Conservation (phyloP, 2,113 vertebrate species). For the Ctenomys sociabilis region DNA sequence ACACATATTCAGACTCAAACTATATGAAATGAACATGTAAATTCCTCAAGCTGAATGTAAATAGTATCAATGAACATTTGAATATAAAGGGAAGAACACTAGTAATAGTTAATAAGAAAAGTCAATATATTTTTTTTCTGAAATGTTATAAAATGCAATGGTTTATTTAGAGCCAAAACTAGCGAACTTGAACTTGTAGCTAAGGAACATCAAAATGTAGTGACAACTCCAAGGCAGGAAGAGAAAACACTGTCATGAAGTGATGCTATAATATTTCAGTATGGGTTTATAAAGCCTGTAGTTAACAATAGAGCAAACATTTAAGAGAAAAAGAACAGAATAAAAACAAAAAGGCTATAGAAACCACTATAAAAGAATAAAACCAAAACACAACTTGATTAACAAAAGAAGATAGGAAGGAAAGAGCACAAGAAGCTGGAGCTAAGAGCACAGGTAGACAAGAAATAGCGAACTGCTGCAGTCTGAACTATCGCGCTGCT, state of each 20-base stretch:
- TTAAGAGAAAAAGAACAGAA: background rate
- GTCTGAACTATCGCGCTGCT: background rate
- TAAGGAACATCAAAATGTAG: background rate
- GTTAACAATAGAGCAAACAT: background rate
- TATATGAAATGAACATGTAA: background rate
- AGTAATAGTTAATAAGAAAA: background rate
- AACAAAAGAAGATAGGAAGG: constrained; percentile 6
- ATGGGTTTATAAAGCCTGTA: background rate
- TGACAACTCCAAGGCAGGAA: background rate
- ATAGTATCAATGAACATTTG: background rate
- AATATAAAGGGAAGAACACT: background rate
- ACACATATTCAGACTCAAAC: background rate
- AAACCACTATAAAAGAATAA: background rate
- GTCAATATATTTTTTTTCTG: background rate
- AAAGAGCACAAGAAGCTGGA: background rate
- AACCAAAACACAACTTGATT: background rate
- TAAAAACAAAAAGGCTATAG: background rate
- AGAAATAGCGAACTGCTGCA: background rate
- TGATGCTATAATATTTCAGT: background rate
- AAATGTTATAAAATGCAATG: background rate
- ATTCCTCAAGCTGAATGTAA: background rate
- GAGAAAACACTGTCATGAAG: background rate
- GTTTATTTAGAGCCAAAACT: background rate
- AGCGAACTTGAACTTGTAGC: background rate
- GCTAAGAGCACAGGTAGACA: background rate